A percentile compares a stretch with the other conserved stretches of the same genome.
phyloP scores from a whole-genome alignment of 2,113 vertebrate genomes.

The Solenodon paradoxus region DNA sequence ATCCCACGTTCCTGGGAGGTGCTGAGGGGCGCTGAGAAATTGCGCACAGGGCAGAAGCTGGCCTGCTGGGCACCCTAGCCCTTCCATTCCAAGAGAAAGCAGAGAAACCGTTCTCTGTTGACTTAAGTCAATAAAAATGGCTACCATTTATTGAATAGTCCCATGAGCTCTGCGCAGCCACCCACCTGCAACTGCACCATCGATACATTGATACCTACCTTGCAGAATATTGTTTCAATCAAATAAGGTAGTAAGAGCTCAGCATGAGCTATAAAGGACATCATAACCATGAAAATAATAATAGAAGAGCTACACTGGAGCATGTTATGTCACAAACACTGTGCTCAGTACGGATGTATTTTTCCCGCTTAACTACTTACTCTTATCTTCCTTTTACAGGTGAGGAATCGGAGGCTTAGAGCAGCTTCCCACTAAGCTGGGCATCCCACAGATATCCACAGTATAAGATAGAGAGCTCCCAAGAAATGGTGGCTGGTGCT shows the following conservation, averaged over 20 bases:
- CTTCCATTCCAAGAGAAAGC: background rate
- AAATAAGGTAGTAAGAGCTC: background rate
- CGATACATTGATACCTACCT: background rate
- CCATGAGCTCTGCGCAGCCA: background rate
- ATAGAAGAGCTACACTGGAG: background rate
- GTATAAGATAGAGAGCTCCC: background rate
- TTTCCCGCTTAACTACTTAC: background rate
- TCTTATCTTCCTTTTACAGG: background rate
- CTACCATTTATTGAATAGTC: background rate
- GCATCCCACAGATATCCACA: background rate
- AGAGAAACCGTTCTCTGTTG: background rate
- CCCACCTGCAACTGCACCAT: background rate
- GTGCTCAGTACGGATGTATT: background rate
- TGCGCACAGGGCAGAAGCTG: background rate
- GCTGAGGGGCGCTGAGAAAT: background rate
- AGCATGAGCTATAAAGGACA: background rate
- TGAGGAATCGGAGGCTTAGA: background rate
- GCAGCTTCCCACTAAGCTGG: no score
- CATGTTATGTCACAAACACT: background rate
- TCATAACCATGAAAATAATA: background rate
- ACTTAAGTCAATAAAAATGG: background rate
- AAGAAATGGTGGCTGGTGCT: background rate
- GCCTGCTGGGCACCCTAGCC: background rate
- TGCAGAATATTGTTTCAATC: background rate
- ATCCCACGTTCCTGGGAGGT: background rate